A percentile compares a stretch with the other conserved stretches of the same genome.
phyloP scores from a whole-genome alignment of 2,113 vertebrate genomes.

The Alaudala cheleensis region DNA sequence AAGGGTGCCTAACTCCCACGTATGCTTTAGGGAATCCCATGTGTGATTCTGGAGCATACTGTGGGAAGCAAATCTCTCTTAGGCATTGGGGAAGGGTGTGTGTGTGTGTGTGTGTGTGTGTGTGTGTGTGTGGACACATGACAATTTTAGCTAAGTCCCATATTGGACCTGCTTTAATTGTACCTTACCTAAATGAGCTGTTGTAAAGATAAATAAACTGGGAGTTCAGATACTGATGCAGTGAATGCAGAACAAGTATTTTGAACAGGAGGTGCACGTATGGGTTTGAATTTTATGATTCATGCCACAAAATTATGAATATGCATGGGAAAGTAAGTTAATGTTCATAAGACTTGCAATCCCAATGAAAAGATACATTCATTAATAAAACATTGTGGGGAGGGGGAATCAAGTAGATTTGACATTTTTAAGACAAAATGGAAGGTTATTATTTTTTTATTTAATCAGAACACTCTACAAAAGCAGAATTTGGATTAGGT shows the following conservation, averaged over 20 bases:
- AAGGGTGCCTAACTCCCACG: constrained; percentile 11
- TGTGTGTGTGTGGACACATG: not conserved
- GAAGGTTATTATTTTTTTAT: constrained; percentile 35
- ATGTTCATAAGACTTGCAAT: not conserved
- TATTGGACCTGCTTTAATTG: not conserved
- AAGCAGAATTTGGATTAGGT: constrained; percentile 56
- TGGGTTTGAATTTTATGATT: constrained; percentile 50
- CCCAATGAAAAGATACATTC: not conserved
- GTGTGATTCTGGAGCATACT: not conserved
- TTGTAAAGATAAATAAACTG: not conserved
- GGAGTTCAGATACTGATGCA: not conserved
- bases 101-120: not conserved
- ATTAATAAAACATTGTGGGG: constrained; percentile 23
- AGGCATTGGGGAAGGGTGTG: not conserved
- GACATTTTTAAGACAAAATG: constrained; percentile 19
- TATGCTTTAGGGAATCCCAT: constrained; percentile 45
- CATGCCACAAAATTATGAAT: constrained; percentile 48
- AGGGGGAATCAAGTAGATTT: not conserved
- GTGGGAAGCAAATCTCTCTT: constrained; percentile 20
- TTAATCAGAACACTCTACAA: constrained; percentile 52
- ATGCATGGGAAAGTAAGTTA: constrained; percentile 50
- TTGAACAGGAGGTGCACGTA: constrained; percentile 48
- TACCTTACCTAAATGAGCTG: not conserved
- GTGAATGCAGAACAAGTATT: not conserved
- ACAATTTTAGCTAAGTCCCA: not conserved